These are phyloP conservation scores for Formica exsecta DNA, from an alignment of 1,140 invertebrate species.

Conservation along the genomic window DNA sequence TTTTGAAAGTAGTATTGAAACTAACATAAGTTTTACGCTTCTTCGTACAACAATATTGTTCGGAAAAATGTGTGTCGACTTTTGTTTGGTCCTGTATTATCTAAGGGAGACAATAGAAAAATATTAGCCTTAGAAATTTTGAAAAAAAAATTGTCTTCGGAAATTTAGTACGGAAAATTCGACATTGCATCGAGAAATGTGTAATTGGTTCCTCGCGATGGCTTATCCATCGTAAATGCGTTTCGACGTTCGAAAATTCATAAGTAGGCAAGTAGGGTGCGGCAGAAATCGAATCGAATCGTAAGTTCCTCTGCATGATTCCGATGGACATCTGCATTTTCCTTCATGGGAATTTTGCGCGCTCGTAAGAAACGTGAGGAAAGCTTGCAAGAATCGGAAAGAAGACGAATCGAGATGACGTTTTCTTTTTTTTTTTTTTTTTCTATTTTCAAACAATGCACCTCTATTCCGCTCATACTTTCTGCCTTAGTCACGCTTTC, in stretches of 20 bases:
- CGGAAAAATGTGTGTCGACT: background rate
- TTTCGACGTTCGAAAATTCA: conserved; percentile 21
- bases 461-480: conserved; percentile 64
- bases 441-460: conserved; percentile 29
- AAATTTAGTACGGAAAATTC: conserved; percentile 9
- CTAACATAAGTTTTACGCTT: background rate
- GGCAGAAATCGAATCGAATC: conserved; percentile 21
- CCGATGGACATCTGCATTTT: conserved; percentile 63
- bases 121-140: background rate
- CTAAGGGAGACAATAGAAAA: background rate
- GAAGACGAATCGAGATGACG: background rate
- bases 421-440: conserved; percentile 8
- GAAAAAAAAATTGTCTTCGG: no score
- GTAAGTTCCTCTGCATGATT: conserved; percentile 33
- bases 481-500: conserved; percentile 33
- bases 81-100: background rate
- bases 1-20: background rate
- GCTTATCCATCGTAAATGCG: background rate
- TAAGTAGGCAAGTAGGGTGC: conserved; percentile 3
- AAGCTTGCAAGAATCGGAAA: conserved; percentile 4
- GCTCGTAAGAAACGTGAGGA: background rate
- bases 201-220: conserved; percentile 16
- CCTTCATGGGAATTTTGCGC: conserved; percentile 50
- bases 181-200: conserved; percentile 11
- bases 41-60: background rate